phyloP scores from a whole-genome alignment of 35 echinoderm and acorn worm species.

The Ophiothrix spiculata region DNA sequence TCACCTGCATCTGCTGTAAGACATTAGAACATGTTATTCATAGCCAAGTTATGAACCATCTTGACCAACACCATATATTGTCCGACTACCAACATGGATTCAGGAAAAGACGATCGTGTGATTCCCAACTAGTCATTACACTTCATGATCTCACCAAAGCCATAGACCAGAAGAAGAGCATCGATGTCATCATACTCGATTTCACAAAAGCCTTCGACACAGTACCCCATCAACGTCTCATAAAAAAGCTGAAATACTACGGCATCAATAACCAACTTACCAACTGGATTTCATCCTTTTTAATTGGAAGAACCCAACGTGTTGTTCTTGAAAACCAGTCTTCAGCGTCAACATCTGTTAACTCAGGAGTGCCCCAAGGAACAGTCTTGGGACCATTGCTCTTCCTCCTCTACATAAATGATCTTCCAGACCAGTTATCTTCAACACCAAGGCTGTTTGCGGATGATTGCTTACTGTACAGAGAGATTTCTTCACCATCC shows the following conservation, averaged over 20 bases:
- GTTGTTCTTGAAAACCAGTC: too few relatives aligned
- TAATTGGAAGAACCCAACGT: too few relatives aligned
- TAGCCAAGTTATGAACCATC: slow-evolving; percentile 31
- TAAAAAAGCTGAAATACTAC: too few relatives aligned
- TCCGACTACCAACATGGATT: slow-evolving; percentile 16
- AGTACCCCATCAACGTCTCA: too few relatives aligned
- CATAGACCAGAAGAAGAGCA: too few relatives aligned
- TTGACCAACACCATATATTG: background rate
- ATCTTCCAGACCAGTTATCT: slow-evolving; percentile 11
- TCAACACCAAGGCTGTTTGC: slow-evolving; percentile 27
- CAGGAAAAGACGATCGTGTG: too few relatives aligned
- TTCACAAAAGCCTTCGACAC: too few relatives aligned
- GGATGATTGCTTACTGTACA: too few relatives aligned
- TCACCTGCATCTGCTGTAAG: slow-evolving; percentile 43
- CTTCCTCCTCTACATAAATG: too few relatives aligned
- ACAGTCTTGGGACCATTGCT: slow-evolving; percentile 26
- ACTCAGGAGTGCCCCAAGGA: slow-evolving; percentile 17
- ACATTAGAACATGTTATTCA: slow-evolving; percentile 21
- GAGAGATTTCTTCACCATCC: slow-evolving; percentile 21
- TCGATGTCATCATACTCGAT: too few relatives aligned
- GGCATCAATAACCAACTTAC: too few relatives aligned
- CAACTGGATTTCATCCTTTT: too few relatives aligned
- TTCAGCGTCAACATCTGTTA: background rate
- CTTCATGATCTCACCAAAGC: slow-evolving; percentile 18
- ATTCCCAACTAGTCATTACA: slow-evolving; percentile 27